A percentile compares a stretch with the other conserved stretches of the same genome.
Evolutionary conservation across 2,113 vertebrate species (phyloP).

Genomic region (Ciconia stormi): DNA sequence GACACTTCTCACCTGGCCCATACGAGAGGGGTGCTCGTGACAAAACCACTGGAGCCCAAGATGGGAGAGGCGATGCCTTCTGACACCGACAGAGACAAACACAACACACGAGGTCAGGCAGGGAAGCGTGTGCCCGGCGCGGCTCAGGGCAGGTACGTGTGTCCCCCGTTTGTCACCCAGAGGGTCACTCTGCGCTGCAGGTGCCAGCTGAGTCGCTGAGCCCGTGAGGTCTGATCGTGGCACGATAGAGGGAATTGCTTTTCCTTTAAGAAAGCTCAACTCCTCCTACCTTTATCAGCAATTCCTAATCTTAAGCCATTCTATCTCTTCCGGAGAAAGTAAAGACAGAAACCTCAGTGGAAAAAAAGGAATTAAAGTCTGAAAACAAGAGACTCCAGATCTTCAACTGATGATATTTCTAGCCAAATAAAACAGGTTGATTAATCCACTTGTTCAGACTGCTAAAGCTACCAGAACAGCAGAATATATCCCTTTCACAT

Average conservation of each 20-base stretch:
- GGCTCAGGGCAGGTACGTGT: accelerated
- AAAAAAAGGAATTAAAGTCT: background rate
- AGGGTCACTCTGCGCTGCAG: accelerated
- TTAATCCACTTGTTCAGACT: background rate
- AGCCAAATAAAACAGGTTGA: slow-evolving; percentile 8
- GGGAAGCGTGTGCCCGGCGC: background rate
- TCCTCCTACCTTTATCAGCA: background rate
- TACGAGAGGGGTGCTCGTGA: background rate
- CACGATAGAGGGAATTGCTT: background rate
- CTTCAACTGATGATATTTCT: background rate
- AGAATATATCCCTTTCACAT: background rate
- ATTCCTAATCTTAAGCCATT: background rate
- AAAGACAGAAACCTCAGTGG: background rate
- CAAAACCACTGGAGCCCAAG: background rate
- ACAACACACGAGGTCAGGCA: background rate
- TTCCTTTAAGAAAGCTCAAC: background rate
- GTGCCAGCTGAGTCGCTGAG: background rate
- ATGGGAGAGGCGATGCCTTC: background rate
- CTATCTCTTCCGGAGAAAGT: background rate
- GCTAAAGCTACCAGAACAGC: background rate
- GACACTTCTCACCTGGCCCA: background rate
- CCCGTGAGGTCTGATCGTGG: accelerated
- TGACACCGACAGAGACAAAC: background rate
- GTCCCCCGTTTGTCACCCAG: background rate
- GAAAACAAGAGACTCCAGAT: background rate